Evolutionary conservation across 2,888 invertebrate species (phyloP), one percentile per base, ranked within the genome.

Genomic region (Apamea crenata): DNA sequence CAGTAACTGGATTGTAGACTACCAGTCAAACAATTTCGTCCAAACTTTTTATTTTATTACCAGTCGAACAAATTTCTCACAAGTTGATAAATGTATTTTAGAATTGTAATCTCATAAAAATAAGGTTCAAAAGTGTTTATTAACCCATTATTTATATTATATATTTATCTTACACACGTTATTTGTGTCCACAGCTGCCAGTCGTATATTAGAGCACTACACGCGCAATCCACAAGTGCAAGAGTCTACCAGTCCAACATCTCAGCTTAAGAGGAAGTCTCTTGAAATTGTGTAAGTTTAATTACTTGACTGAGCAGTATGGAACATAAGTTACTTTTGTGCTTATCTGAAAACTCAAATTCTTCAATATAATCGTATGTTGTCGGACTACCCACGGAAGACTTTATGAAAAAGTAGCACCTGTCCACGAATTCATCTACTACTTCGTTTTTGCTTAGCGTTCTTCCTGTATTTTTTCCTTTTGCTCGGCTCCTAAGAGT

Each of bases 121-220:
- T 44, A 18, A 65, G 44, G 12, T 66, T 47, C 14, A 36, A n/a
- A 53, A 56, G 4, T 40, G n/a, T 36, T 36, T 25, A 36, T 18
- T 71, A 36, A 36, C 18, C 25, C 7, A n/a, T 36, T 32, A 65
- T 59, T 32, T 36, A 16, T 8, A n/a, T n/a, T n/a, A n/a, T n/a
- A n/a, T n/a, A n/a, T n/a, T n/a, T n/a, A n/a, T 18, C 4, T 68
- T 32, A 29, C 14, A 21, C 8, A 18, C 10, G 25, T 44, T 21
- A 36, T 66, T 80, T 79, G 76, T 87, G 81, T 82, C 90, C 85
- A 59, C 92, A 97, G 97, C 97, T 7, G 96, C 96, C 25, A 95
- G 93, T 75, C 95, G 97, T 68, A 97, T 97, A 12, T 85, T 97
- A 89, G 97, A 96, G 91, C 97, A 94, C 85, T 97, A 97, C 92